These are phyloP conservation scores for Andrena trimmerana DNA, from an alignment of 2,888 invertebrate species.

Conservation along the genomic window DNA sequence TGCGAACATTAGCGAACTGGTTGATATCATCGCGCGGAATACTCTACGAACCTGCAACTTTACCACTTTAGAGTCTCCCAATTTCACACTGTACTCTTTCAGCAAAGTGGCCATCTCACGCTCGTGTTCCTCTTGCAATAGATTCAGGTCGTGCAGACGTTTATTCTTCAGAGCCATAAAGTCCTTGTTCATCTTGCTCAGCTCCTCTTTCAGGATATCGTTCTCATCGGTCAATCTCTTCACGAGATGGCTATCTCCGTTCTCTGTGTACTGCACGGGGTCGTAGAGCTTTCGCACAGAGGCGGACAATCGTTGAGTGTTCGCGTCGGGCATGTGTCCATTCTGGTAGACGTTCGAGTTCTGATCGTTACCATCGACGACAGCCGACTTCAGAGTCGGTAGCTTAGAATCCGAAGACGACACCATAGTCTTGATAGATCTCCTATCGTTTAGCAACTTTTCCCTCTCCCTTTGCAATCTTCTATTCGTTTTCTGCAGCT, in stretches of 20 bases:
- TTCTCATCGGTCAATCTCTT: constrained; percentile 86
- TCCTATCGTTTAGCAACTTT: constrained; percentile 83
- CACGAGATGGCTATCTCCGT: constrained; percentile 85
- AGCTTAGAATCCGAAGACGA: constrained; percentile 77
- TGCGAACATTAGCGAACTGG: constrained; percentile 29
- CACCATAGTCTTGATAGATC: constrained; percentile 70
- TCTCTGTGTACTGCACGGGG: constrained; percentile 83
- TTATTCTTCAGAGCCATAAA: constrained; percentile 92
- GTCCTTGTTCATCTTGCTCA: constrained; percentile 91
- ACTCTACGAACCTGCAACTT: constrained; percentile 81
- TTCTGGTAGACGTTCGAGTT: constrained; percentile 83
- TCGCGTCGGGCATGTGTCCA: constrained; percentile 72
- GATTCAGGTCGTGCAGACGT: constrained; percentile 92
- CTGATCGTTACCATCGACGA: constrained; percentile 81
- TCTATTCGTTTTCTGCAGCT: constrained; percentile 91
- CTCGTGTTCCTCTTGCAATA: constrained; percentile 85
- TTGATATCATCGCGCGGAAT: constrained; percentile 47
- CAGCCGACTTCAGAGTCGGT: constrained; percentile 76
- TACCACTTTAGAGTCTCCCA: constrained; percentile 82
- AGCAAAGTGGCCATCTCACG: constrained; percentile 84
- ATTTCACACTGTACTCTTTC: constrained; percentile 83
- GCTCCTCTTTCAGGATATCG: constrained; percentile 88
- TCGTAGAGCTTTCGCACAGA: constrained; percentile 82
- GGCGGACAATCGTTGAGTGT: constrained; percentile 75
- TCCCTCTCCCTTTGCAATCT: constrained; percentile 92